These are phyloP conservation scores for Cavia porcellus DNA, from an alignment of 2,113 vertebrate genomes.

Conservation along the genomic window DNA sequence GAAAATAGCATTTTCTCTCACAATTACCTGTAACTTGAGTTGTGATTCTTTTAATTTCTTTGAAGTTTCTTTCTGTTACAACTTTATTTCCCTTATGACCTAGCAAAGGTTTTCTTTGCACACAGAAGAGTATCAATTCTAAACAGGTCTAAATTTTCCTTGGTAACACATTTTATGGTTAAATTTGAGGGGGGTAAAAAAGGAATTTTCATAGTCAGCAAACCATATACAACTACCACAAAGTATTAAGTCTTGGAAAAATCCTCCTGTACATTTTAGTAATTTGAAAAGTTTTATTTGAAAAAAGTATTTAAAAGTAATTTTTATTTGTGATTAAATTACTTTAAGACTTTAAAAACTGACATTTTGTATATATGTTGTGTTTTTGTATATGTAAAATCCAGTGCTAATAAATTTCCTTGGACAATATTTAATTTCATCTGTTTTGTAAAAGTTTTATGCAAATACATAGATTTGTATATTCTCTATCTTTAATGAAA, in stretches of 20 bases:
- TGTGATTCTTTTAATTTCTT: slow-evolving; percentile 1
- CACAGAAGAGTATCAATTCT: slow-evolving; percentile 29
- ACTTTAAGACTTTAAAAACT: background rate
- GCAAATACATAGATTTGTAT: slow-evolving; percentile 38
- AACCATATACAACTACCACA: background rate
- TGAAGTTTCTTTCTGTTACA: background rate
- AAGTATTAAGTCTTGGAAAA: background rate
- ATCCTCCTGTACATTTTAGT: background rate
- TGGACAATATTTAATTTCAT: slow-evolving; percentile 40
- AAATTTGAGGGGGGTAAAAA: slow-evolving; percentile 20
- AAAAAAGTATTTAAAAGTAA: background rate
- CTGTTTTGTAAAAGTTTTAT: slow-evolving; percentile 63
- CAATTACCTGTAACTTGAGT: background rate
- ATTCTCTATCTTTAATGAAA: slow-evolving; percentile 46
- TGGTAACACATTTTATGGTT: slow-evolving; percentile 43
- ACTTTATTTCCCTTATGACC: slow-evolving; percentile 28
- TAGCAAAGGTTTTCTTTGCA: slow-evolving; percentile 44
- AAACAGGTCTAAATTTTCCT: slow-evolving; percentile 54
- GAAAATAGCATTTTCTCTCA: background rate
- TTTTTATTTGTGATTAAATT: slow-evolving; percentile 16
- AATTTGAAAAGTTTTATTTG: background rate
- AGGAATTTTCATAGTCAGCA: slow-evolving; percentile 7
- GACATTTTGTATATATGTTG: background rate
- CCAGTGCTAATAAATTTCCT: background rate
- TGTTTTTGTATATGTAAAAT: background rate